Evolutionary conservation across 2,113 vertebrate genomes (phyloP), one percentile per base, ranked within the genome.

Genomic region (Sisor rabdophorus): DNA sequence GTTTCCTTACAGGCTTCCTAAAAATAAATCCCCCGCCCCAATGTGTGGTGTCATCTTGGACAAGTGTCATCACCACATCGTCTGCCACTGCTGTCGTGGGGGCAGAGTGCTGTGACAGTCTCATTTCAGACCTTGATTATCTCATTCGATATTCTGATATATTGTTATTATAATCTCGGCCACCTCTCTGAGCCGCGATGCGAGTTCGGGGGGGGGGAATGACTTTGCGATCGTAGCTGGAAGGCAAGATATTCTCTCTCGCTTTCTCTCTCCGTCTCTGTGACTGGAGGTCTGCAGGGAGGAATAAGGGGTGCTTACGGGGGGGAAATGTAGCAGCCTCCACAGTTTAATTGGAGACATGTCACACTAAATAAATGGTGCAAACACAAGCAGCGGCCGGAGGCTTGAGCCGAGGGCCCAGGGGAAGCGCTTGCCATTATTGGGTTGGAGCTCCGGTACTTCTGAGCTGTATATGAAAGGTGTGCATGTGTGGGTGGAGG

Each of bases 291-390:
- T 88, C 89, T 90, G 86, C 86, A 85, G 89, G 91, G 90, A 90
- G 90, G 89, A 89, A 91, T 91, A 91, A 91, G 90, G 89, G 90
- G 90, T 90, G 90, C 89, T 91, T 90, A 90, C 90, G 87, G 90
- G 88, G 89, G 88, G 89, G 90, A 85, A 88, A 91, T 90, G 90
- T 89, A 91, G 88, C 89, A 89, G 88, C 89, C 90, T 89, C 89
- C 89, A 87, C 86, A 88, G 90, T 91, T 92, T 93, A 93, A 93
- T 92, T 92, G 91, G 90, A 91, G 91, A 91, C 89, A 89, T 91
- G 91, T 92, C 91, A 92, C 89, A 90, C 89, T 92, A 90, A 92
- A 92, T 92, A 91, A 91, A 92, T 92, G 89, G 91, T 91, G 90
- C 86, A 90, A 91, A 91, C 90, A 89, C 90, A 91, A 90, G 89